phyloP scores from a whole-genome alignment of 2,888 invertebrate genomes.

The Acanthosepion pharaonis region DNA sequence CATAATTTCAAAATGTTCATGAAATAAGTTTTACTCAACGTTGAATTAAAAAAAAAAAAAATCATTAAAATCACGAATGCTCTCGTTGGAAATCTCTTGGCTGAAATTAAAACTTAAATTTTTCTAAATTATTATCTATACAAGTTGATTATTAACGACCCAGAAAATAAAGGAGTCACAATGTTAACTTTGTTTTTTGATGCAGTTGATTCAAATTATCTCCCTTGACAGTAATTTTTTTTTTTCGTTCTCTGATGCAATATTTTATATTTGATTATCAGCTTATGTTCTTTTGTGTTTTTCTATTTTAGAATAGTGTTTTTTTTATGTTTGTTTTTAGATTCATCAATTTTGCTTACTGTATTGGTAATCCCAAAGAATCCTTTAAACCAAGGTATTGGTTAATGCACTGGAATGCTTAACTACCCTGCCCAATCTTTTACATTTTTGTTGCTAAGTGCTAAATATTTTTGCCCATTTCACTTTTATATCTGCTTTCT shows the following conservation, averaged over 20 bases:
- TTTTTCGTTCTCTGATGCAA: not conserved
- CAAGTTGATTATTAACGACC: not conserved
- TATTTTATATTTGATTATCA: not conserved
- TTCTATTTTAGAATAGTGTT: not conserved
- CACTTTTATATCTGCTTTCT: not conserved
- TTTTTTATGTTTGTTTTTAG: constrained; percentile 36
- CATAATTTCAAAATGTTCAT: too few species aligned
- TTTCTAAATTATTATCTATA: too few species aligned
- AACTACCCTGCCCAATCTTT: not conserved
- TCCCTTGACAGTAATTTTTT: not conserved
- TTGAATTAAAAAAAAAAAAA: too few species aligned
- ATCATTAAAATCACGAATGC: too few species aligned
- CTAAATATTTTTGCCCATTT: not conserved
- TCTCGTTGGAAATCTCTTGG: too few species aligned
- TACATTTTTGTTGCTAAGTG: not conserved
- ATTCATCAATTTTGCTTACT: constrained; percentile 49
- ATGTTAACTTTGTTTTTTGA: not conserved
- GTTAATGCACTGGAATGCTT: not conserved
- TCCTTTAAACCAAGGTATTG: not conserved
- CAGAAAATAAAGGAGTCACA: not conserved
- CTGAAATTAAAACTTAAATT: too few species aligned
- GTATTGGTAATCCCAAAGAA: constrained; percentile 54
- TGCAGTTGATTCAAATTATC: not conserved
- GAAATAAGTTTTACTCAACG: too few species aligned
- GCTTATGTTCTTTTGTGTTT: too few species aligned